Percentiles rank a stretch among this genome's conserved stretches.
Evolutionary conservation across 2,888 invertebrate species (phyloP).

Genomic region (Electrophaes corylata): DNA sequence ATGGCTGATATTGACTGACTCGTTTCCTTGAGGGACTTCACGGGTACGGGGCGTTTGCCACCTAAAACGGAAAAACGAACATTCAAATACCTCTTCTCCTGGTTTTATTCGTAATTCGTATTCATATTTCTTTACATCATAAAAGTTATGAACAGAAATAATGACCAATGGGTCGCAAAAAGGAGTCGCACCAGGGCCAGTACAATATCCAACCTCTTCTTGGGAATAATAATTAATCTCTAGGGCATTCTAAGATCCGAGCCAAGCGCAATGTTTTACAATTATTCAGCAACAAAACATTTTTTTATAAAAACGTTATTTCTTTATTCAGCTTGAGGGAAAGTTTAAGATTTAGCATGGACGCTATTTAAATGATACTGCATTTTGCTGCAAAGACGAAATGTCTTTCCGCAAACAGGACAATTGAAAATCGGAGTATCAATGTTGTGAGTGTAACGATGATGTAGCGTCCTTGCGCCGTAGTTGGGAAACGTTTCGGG

Average conservation of each 20-base stretch:
- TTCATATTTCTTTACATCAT: no score
- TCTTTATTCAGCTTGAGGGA: neutral
- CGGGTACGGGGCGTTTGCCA: slow-evolving; percentile 36
- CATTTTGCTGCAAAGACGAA: slow-evolving; percentile 62
- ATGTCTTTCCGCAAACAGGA: slow-evolving; percentile 63
- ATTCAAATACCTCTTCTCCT: slow-evolving; percentile 18
- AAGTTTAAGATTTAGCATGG: slow-evolving; percentile 20
- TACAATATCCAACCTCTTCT: no score
- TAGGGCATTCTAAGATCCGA: no score
- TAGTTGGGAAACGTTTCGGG: slow-evolving; percentile 64
- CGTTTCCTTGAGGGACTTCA: slow-evolving; percentile 30
- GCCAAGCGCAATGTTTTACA: no score
- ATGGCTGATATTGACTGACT: slow-evolving; percentile 48
- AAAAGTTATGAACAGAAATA: no score
- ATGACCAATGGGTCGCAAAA: no score
- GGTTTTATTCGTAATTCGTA: neutral
- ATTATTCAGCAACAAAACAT: neutral
- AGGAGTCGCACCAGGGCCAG: no score
- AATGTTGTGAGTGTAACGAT: slow-evolving; percentile 54
- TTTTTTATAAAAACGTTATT: neutral
- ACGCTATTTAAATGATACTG: slow-evolving; percentile 28
- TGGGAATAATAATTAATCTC: no score
- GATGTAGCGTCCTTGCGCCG: slow-evolving; percentile 60
- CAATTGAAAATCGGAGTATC: slow-evolving; percentile 59
- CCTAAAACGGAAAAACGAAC: slow-evolving; percentile 51